Percentiles rank a stretch among this genome's conserved stretches.
These are phyloP conservation scores for Apteryx owenii DNA, from an alignment of 2,113 vertebrate species.

Conservation along the genomic window DNA sequence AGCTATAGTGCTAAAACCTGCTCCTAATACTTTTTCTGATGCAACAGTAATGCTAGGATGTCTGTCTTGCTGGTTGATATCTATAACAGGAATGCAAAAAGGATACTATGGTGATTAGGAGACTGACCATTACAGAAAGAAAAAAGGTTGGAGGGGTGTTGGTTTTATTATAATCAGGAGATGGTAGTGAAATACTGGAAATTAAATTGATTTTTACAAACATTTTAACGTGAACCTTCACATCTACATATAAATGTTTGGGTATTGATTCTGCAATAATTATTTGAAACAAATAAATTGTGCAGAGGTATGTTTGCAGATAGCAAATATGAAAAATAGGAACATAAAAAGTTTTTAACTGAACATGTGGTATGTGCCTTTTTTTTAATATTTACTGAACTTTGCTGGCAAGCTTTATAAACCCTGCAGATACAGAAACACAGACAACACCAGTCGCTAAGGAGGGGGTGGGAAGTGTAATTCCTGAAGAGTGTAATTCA, in stretches of 20 bases:
- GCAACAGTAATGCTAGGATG: background rate
- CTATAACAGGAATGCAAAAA: background rate
- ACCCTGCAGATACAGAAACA: background rate
- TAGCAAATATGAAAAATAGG: background rate
- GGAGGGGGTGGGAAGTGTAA: background rate
- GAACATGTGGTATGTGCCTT: background rate
- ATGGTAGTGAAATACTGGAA: background rate
- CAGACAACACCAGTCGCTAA: background rate
- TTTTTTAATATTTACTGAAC: background rate
- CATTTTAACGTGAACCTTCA: background rate
- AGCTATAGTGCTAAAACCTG: background rate
- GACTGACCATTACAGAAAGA: background rate
- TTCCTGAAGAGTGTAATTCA: background rate
- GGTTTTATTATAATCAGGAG: background rate
- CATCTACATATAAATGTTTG: background rate
- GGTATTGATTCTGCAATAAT: background rate
- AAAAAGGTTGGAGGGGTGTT: background rate
- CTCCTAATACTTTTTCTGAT: background rate
- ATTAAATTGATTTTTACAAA: background rate
- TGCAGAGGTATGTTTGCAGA: background rate
- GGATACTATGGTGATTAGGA: rapidly evolving
- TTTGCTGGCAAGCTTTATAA: background rate
- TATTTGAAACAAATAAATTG: background rate
- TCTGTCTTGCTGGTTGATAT: background rate
- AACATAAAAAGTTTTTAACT: background rate